Percentiles rank a stretch among this genome's conserved stretches.
phyloP scores from a whole-genome alignment of 2,888 invertebrate species.

The Selenia dentaria region DNA sequence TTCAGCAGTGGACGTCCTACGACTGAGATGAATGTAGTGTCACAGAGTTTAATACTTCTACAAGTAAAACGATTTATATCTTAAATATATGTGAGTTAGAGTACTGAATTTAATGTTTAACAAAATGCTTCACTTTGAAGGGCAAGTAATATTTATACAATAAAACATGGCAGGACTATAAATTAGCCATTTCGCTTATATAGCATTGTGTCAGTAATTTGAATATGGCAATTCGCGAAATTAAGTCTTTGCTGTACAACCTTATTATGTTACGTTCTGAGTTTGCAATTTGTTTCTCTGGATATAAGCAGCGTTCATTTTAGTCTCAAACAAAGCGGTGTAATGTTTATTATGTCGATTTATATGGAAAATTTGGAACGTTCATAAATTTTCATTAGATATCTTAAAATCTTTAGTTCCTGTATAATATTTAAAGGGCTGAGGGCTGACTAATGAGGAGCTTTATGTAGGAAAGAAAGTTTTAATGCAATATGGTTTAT shows the following conservation, averaged over 20 bases:
- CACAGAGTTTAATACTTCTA: neutral
- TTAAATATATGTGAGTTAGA: neutral
- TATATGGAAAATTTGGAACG: neutral
- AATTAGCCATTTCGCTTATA: slow-evolving; percentile 24
- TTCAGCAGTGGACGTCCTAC: too few relatives aligned
- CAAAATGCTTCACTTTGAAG: slow-evolving; percentile 7
- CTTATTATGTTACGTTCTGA: slow-evolving; percentile 14
- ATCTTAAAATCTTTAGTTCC: too few relatives aligned
- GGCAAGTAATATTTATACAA: slow-evolving; percentile 14
- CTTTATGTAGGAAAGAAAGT: too few relatives aligned
- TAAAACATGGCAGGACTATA: slow-evolving; percentile 25
- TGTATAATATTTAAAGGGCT: too few relatives aligned
- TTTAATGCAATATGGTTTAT: too few relatives aligned
- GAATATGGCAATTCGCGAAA: slow-evolving; percentile 17
- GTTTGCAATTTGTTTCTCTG: slow-evolving; percentile 7
- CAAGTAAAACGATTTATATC: too few relatives aligned
- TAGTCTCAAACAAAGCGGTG: slow-evolving; percentile 11
- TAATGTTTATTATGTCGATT: slow-evolving; percentile 10
- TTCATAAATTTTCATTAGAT: too few relatives aligned
- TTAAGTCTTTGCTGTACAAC: slow-evolving; percentile 20
- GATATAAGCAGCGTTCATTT: slow-evolving; percentile 12
- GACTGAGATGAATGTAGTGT: neutral
- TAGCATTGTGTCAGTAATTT: slow-evolving; percentile 8
- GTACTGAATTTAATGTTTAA: slow-evolving; percentile 4
- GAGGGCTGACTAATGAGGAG: too few relatives aligned